Percentiles rank a stretch among this genome's conserved stretches.
These are phyloP conservation scores for Cryptus viduatorius DNA, from an alignment of 2,888 invertebrate genomes.

Conservation along the genomic window DNA sequence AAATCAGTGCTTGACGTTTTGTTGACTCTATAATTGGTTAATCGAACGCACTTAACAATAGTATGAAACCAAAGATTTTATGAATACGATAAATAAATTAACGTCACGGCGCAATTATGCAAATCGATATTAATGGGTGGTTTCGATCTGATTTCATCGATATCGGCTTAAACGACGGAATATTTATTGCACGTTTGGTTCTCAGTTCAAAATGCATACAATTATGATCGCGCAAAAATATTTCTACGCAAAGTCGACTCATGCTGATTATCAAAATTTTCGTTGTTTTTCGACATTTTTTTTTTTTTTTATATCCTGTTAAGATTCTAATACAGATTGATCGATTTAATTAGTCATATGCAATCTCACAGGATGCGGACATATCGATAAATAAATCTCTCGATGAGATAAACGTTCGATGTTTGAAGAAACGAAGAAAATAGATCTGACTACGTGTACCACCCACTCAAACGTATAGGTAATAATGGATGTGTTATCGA, in stretches of 20 bases:
- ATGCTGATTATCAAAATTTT: background rate
- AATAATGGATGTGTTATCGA: constrained; percentile 29
- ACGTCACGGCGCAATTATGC: background rate
- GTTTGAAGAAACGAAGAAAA: background rate
- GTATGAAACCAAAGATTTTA: background rate
- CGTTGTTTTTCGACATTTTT: background rate
- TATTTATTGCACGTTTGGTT: background rate
- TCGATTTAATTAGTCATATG: background rate
- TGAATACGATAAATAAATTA: background rate
- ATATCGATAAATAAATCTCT: constrained; percentile 3
- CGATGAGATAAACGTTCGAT: background rate
- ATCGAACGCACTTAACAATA: background rate
- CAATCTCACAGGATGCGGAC: background rate
- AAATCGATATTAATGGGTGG: background rate
- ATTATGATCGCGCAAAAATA: background rate
- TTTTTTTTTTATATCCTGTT: background rate
- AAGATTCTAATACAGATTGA: background rate
- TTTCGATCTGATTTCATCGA: background rate
- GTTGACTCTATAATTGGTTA: background rate
- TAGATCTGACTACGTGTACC: background rate
- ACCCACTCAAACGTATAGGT: constrained; percentile 1
- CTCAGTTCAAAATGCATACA: background rate
- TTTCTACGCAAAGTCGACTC: background rate
- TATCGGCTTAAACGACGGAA: background rate
- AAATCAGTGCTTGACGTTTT: background rate